Evolutionary conservation across 1,140 invertebrate species (phyloP).

Genomic region (Dolichoris vasculosae): DNA sequence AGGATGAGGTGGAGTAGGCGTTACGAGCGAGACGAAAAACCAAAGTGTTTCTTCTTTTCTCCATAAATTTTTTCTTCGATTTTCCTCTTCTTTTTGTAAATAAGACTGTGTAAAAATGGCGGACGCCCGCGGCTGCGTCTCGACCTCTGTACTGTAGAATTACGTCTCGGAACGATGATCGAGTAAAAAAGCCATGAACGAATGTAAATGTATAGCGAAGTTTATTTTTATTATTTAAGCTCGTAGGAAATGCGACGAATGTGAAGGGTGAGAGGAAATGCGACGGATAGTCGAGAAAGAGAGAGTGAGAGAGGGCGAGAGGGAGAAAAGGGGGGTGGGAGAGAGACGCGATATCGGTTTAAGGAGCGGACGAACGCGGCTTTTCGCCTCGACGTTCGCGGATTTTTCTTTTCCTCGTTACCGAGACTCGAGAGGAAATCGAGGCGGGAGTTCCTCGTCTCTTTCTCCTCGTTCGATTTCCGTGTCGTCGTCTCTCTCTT

Average conservation of each 20-base stretch:
- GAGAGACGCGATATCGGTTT: background rate
- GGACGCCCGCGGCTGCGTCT: conserved; percentile 55
- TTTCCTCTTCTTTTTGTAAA: conserved; percentile 57
- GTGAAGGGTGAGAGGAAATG: background rate
- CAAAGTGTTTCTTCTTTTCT: conserved; percentile 49
- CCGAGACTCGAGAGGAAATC: background rate
- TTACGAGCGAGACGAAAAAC: conserved; percentile 41
- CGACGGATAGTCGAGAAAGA: background rate
- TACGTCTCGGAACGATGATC: conserved; percentile 55
- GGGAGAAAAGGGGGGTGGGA: background rate
- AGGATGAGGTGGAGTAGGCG: background rate
- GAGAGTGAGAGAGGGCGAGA: background rate
- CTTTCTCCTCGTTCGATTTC: background rate
- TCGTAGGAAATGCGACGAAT: conserved; percentile 14
- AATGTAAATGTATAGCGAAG: conserved; percentile 66
- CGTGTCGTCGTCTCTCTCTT: background rate
- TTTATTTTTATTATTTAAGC: conserved; percentile 70
- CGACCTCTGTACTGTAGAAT: conserved; percentile 58
- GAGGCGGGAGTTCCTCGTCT: background rate
- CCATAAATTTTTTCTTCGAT: conserved; percentile 30
- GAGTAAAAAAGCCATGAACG: conserved; percentile 54
- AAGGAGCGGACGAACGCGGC: background rate
- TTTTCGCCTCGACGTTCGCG: background rate
- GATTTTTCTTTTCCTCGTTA: background rate
- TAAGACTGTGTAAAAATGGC: conserved; percentile 66